A percentile compares a stretch with the other conserved stretches of the same genome.
These are phyloP conservation scores for Condylura cristata DNA, from an alignment of 2,113 vertebrate genomes.

Conservation along the genomic window DNA sequence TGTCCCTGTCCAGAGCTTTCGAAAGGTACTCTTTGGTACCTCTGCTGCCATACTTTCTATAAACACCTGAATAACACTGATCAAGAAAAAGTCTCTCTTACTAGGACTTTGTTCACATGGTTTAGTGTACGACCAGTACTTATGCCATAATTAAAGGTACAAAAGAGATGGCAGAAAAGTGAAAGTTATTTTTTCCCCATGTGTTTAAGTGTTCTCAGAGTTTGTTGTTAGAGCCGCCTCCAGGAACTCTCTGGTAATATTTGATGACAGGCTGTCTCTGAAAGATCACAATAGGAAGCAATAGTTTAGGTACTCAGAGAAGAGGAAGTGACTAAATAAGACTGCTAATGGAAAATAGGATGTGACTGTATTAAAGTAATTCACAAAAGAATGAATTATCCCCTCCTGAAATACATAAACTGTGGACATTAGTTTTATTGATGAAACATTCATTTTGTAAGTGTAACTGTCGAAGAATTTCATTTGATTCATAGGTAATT, in stretches of 20 bases:
- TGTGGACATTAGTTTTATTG: not conserved
- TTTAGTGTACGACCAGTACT: not conserved
- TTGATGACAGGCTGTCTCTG: not conserved
- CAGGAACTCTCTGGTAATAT: not conserved
- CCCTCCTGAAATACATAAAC: not conserved
- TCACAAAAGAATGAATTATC: not conserved
- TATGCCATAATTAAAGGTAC: not conserved
- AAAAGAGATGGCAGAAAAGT: not conserved
- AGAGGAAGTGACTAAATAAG: not conserved
- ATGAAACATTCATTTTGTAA: not conserved
- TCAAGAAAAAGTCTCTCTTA: not conserved
- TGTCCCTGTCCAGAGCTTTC: not conserved
- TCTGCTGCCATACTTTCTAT: not conserved
- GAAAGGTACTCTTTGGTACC: too few species aligned
- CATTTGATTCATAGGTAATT: not conserved
- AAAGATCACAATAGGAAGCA: not conserved
- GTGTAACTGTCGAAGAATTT: not conserved
- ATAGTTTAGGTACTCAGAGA: not conserved
- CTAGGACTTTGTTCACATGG: not conserved
- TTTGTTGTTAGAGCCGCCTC: not conserved
- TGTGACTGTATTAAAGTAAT: not conserved
- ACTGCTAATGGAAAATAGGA: not conserved
- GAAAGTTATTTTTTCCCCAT: not conserved
- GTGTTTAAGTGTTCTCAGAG: not conserved
- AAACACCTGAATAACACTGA: not conserved